Conservation (phyloP, 2,888 invertebrate genomes). For the Esperia sulphurella region DNA sequence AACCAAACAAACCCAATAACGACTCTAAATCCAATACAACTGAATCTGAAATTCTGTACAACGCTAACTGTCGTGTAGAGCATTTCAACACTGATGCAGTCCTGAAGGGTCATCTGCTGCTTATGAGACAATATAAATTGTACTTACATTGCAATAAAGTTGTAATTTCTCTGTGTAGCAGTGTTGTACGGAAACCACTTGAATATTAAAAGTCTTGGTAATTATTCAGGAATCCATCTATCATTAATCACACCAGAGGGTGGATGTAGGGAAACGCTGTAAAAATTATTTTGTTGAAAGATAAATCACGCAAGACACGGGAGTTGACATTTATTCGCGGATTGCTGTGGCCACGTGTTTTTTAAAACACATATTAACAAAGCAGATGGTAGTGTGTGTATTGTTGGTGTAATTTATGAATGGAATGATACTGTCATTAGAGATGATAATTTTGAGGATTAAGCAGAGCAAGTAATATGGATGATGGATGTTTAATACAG, state of each 20-base stretch:
- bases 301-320: slow-evolving; percentile 72
- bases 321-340: slow-evolving; percentile 64
- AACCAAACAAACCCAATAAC: slow-evolving; percentile 19
- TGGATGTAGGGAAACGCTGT: slow-evolving; percentile 66
- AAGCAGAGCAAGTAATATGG: too few relatives aligned
- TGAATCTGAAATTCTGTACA: slow-evolving; percentile 18
- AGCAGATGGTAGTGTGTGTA: slow-evolving; percentile 29
- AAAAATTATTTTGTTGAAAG: slow-evolving; percentile 75
- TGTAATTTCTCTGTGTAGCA: slow-evolving; percentile 22
- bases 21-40: slow-evolving; percentile 14
- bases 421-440: slow-evolving; percentile 37
- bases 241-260: slow-evolving; percentile 76
- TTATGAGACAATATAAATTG: slow-evolving; percentile 36
- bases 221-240: slow-evolving; percentile 80
- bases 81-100: slow-evolving; percentile 28
- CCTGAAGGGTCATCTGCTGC: slow-evolving; percentile 65
- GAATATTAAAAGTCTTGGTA: slow-evolving; percentile 80
- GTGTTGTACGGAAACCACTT: slow-evolving; percentile 60
- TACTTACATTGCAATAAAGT: slow-evolving; percentile 29
- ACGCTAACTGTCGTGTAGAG: slow-evolving; percentile 20
- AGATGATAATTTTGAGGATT: not conserved
- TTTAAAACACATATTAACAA: slow-evolving; percentile 32
- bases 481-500: too few relatives aligned
- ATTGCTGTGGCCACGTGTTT: slow-evolving; percentile 41
- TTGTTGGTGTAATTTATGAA: slow-evolving; percentile 55